Conservation (phyloP, 2,113 vertebrate species). For the Bos javanicus region DNA sequence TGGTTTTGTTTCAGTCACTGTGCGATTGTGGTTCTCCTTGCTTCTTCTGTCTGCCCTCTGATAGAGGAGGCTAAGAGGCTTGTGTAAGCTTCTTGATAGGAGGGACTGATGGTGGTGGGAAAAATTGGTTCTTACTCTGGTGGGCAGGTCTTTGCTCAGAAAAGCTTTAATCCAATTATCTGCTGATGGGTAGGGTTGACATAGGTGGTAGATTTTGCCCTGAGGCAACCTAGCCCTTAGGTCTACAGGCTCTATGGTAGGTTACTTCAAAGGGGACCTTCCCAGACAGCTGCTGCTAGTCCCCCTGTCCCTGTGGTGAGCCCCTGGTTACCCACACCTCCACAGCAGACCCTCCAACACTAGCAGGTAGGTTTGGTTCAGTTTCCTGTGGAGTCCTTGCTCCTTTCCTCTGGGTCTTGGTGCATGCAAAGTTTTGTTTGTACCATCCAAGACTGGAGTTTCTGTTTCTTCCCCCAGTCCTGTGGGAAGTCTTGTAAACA, state of each 20-base stretch:
- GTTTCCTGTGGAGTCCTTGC: background rate
- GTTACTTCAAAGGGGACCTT: no score
- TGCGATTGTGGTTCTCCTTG: background rate
- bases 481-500: background rate
- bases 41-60: background rate
- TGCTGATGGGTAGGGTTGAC: background rate
- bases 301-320: background rate
- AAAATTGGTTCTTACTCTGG: no score
- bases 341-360: background rate
- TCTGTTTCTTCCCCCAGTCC: background rate
- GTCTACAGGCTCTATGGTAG: no score
- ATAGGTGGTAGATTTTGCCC: background rate
- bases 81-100: no score
- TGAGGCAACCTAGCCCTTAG: background rate
- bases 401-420: background rate
- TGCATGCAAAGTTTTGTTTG: background rate
- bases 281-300: background rate
- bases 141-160: no score
- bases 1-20: background rate
- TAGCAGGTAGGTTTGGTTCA: background rate
- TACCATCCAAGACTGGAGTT: background rate
- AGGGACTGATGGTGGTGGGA: no score
- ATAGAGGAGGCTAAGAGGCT: no score
- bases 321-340: background rate
- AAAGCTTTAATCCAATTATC: no score